phyloP scores from a whole-genome alignment of 2,113 vertebrate species.

The Lamprotornis superbus region DNA sequence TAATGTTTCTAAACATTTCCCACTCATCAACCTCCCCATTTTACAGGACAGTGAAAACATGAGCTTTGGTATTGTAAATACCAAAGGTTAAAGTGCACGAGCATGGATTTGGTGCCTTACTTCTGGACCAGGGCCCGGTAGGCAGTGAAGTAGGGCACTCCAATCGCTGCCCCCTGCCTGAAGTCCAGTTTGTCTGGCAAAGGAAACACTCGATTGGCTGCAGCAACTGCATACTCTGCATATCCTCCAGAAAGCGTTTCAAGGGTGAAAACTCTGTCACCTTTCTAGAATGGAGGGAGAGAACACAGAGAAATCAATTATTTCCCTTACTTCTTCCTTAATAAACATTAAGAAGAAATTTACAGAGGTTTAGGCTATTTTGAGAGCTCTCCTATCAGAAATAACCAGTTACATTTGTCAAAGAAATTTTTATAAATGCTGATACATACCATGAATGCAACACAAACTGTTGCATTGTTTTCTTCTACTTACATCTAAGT shows the following conservation, averaged over 20 bases:
- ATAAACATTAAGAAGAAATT: not conserved
- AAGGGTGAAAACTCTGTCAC: constrained; percentile 87
- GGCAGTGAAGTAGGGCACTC: constrained; percentile 91
- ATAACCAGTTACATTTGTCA: not conserved
- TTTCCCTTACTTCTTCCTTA: not conserved
- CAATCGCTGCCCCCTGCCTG: constrained; percentile 86
- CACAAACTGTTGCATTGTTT: not conserved
- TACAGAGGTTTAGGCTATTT: not conserved
- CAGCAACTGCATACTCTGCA: constrained; percentile 83
- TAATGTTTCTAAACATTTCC: not conserved
- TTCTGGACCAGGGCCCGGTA: constrained; percentile 90
- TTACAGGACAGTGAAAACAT: not conserved
- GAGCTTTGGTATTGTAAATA: not conserved
- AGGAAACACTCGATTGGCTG: constrained; percentile 73
- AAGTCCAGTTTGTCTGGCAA: constrained; percentile 81
- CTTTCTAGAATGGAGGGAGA: constrained; percentile 72
- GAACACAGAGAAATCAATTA: not conserved
- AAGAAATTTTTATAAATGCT: not conserved
- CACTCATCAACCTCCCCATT: not conserved
- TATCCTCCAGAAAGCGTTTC: constrained; percentile 85
- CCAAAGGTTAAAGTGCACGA: not conserved
- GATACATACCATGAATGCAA: not conserved
- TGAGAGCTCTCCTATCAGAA: not conserved
- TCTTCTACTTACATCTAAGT: not conserved
- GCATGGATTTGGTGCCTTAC: constrained; percentile 65